Percentiles rank a stretch among this genome's conserved stretches.
These are phyloP conservation scores for Parauchenoglanis ngamensis DNA, from an alignment of 2,797 vertebrate species.

Conservation along the genomic window DNA sequence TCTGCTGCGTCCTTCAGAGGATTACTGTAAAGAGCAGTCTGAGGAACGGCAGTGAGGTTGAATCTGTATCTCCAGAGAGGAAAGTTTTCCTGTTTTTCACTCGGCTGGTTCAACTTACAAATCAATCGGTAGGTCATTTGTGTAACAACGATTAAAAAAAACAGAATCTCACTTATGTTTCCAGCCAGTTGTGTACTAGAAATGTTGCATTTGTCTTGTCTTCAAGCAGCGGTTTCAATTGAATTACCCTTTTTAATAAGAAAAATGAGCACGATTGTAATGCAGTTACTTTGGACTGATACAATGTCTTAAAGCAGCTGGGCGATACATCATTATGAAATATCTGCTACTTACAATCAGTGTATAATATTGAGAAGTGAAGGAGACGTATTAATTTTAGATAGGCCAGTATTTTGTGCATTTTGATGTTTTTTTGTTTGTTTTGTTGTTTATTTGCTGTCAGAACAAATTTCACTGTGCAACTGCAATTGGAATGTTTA, in stretches of 20 bases:
- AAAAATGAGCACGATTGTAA: constrained; percentile 15
- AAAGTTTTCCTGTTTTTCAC: background rate
- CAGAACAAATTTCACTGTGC: background rate
- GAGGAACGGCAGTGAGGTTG: background rate
- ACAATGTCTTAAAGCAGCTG: background rate
- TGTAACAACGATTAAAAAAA: background rate
- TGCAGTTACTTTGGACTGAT: background rate
- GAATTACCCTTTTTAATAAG: constrained; percentile 31
- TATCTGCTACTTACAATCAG: background rate
- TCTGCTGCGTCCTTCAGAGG: constrained; percentile 10
- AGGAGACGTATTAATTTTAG: background rate
- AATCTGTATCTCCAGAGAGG: background rate
- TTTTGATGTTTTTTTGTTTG: background rate
- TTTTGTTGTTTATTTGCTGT: background rate
- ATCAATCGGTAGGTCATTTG: background rate
- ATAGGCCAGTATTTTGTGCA: background rate
- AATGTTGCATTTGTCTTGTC: constrained; percentile 1
- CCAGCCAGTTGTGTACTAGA: background rate
- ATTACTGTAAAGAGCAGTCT: background rate
- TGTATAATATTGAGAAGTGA: background rate
- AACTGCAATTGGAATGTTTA: background rate
- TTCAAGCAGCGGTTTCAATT: constrained; percentile 20
- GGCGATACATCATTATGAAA: constrained; percentile 14
- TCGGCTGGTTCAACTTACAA: background rate
- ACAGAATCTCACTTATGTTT: background rate